Conservation (phyloP, 2,888 invertebrate species). For the Nymphalis c-album region DNA sequence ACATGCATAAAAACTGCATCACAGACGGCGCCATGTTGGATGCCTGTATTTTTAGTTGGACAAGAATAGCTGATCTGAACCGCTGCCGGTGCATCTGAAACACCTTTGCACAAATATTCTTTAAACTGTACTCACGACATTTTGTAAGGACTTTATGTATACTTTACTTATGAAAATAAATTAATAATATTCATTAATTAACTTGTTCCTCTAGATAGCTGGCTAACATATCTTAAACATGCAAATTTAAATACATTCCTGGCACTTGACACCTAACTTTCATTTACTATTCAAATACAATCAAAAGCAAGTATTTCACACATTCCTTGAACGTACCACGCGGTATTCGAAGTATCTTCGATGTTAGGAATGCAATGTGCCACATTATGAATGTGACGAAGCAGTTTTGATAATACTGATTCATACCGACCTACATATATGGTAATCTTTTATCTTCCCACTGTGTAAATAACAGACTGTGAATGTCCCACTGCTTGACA, state of each 20-base stretch:
- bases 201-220: neutral
- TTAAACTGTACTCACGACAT: neutral
- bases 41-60: conserved; percentile 65
- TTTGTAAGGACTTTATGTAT: no score
- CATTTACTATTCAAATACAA: conserved; percentile 28
- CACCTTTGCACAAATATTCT: conserved; percentile 40
- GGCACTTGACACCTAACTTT: conserved; percentile 22
- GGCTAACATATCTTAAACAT: conserved; percentile 12
- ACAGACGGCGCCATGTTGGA: conserved; percentile 52
- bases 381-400: conserved; percentile 14
- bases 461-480: neutral
- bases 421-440: conserved; percentile 17
- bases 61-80: conserved; percentile 66
- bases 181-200: neutral
- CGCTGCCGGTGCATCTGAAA: conserved; percentile 57
- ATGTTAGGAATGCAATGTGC: conserved; percentile 13
- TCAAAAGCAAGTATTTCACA: conserved; percentile 24
- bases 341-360: conserved; percentile 23
- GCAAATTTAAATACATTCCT: conserved; percentile 25
- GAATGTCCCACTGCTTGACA: no score
- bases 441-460: conserved; percentile 14
- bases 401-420: conserved; percentile 22
- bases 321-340: conserved; percentile 25
- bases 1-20: conserved; percentile 73
- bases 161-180: no score